Conservation (phyloP, 2,113 vertebrate species). For the Syngnathus typhle region DNA sequence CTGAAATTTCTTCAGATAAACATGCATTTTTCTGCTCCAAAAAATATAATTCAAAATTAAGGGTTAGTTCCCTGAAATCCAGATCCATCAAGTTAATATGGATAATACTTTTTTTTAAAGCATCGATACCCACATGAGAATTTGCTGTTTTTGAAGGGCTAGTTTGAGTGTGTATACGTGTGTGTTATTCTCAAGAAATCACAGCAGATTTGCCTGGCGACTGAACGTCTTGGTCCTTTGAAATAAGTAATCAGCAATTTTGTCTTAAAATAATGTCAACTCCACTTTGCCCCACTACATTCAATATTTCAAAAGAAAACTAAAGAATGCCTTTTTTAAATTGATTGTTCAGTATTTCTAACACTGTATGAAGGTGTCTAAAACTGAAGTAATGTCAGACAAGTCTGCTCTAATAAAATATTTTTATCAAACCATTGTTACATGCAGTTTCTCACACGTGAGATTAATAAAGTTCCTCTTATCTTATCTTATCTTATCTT, state of each 20-base stretch:
- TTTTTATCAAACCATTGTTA: not conserved
- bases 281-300: constrained; percentile 2
- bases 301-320: not conserved
- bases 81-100: too few relatives aligned
- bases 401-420: not conserved
- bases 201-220: not conserved
- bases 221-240: constrained; percentile 8
- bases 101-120: too few relatives aligned
- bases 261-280: not conserved
- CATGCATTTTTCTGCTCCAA: too few relatives aligned
- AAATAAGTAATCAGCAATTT: not conserved
- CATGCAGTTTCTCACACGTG: too few relatives aligned
- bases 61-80: too few relatives aligned
- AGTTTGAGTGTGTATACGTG: too few relatives aligned
- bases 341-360: not conserved
- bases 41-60: too few relatives aligned
- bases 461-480: too few relatives aligned
- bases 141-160: too few relatives aligned
- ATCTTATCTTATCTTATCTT: too few relatives aligned
- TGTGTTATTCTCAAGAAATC: too few relatives aligned
- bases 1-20: not conserved
- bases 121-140: too few relatives aligned
- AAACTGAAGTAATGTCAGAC: not conserved
- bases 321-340: not conserved
- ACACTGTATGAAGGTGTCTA: constrained; percentile 11